Evolutionary conservation across 2,113 vertebrate genomes (phyloP).

Genomic region (Sprattus sprattus): DNA sequence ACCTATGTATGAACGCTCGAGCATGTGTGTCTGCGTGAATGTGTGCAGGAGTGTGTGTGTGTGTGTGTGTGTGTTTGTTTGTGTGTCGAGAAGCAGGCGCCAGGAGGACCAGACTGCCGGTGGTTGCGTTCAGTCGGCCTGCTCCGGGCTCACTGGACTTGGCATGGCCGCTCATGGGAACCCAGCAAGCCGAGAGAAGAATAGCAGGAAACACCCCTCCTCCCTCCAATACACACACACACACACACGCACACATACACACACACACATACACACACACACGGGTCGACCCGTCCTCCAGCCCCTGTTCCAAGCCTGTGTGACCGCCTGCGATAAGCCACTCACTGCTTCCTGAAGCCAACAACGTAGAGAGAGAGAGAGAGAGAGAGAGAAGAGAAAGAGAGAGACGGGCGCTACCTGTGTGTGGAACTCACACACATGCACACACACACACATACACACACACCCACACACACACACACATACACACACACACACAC

Average conservation of each 20-base stretch:
- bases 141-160: constrained; percentile 78
- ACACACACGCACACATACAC: constrained; percentile 49
- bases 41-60: constrained; percentile 26
- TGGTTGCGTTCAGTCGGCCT: constrained; percentile 44
- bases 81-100: constrained; percentile 52
- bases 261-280: constrained; percentile 69
- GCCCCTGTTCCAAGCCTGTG: constrained; percentile 79
- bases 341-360: constrained; percentile 84
- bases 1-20: neutral
- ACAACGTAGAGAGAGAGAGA: constrained; percentile 51
- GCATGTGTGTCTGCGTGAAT: neutral
- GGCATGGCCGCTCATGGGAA: constrained; percentile 91
- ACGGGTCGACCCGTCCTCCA: constrained; percentile 54
- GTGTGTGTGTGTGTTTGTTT: constrained; percentile 38
- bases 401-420: constrained; percentile 64
- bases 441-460: neutral
- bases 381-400: constrained; percentile 56
- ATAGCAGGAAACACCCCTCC: constrained; percentile 89
- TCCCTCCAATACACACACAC: constrained; percentile 68
- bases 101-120: constrained; percentile 61
- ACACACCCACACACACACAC: neutral
- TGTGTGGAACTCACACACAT: constrained; percentile 52
- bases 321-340: constrained; percentile 84
- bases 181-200: constrained; percentile 83
- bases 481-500: neutral